Conservation (phyloP, 2,113 vertebrate genomes). For the Micromys minutus region DNA sequence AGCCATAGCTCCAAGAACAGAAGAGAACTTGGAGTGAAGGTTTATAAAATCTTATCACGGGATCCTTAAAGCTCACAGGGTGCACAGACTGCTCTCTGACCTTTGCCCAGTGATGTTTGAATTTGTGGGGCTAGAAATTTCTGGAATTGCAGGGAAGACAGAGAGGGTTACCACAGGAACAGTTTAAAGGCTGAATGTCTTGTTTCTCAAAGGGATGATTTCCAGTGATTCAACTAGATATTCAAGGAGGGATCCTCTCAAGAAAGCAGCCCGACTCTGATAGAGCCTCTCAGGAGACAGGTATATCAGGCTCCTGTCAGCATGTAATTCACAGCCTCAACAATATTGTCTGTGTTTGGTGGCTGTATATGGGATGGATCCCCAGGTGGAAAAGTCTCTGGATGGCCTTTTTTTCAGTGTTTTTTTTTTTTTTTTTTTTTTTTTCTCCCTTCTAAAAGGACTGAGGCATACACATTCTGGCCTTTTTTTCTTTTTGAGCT, state of each 20-base stretch:
- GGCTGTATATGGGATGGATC: too few relatives aligned
- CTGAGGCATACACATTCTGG: too few relatives aligned
- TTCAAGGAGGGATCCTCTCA: background rate
- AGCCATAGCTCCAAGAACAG: background rate
- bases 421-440: too few relatives aligned
- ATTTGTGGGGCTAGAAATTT: background rate
- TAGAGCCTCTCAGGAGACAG: too few relatives aligned
- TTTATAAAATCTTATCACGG: background rate
- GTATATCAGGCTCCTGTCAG: too few relatives aligned
- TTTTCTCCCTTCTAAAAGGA: too few relatives aligned
- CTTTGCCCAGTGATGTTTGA: background rate
- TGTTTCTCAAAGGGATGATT: background rate
- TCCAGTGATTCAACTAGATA: background rate
- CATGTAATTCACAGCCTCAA: too few relatives aligned
- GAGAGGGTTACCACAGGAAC: background rate
- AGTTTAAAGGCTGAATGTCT: background rate
- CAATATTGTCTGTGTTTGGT: too few relatives aligned
- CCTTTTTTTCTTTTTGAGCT: too few relatives aligned
- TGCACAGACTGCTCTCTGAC: background rate
- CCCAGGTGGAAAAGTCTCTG: too few relatives aligned
- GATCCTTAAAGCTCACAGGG: background rate
- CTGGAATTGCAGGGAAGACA: background rate
- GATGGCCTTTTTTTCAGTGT: too few relatives aligned
- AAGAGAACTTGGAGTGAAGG: background rate
- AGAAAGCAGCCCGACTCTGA: background rate